Evolutionary conservation across 2,888 invertebrate genomes (phyloP).

Genomic region (Drosophila paramelanica): DNA sequence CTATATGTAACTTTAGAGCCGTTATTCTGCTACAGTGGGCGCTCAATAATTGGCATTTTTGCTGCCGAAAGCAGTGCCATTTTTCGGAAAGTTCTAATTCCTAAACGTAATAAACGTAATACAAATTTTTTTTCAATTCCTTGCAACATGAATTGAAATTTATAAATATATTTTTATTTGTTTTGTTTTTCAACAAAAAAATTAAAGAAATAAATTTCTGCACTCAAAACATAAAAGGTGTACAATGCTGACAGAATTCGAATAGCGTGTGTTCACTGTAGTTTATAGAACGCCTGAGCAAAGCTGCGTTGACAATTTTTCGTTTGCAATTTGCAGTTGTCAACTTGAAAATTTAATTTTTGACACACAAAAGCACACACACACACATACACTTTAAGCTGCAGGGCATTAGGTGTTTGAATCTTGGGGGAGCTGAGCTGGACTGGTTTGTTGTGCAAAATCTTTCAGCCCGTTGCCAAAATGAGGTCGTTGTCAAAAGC

Average conservation of each 20-base stretch:
- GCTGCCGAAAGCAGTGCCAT: too few relatives aligned
- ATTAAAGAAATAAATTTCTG: too few relatives aligned
- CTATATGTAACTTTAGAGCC: constrained; percentile 8
- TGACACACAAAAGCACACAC: constrained; percentile 24
- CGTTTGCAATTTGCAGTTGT: constrained; percentile 15
- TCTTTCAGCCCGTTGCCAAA: constrained; percentile 58
- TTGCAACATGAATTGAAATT: too few relatives aligned
- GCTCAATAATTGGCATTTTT: neutral
- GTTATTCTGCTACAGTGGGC: neutral
- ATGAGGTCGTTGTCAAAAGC: constrained; percentile 67
- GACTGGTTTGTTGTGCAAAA: constrained; percentile 48
- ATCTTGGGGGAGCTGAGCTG: constrained; percentile 12
- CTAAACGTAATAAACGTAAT: too few relatives aligned
- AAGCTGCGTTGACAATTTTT: constrained; percentile 18
- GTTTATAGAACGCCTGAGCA: neutral
- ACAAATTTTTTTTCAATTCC: too few relatives aligned
- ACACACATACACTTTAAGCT: constrained; percentile 27
- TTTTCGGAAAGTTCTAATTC: too few relatives aligned
- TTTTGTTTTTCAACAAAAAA: too few relatives aligned
- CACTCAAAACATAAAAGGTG: too few relatives aligned
- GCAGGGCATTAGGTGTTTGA: neutral
- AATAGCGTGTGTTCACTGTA: neutral
- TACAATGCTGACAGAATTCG: too few relatives aligned
- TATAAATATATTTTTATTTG: too few relatives aligned
- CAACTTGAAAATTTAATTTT: constrained; percentile 37